Base-by-base conservation (phyloP, 2,888 invertebrate genomes). In the Pimpla rufipes region DNA sequence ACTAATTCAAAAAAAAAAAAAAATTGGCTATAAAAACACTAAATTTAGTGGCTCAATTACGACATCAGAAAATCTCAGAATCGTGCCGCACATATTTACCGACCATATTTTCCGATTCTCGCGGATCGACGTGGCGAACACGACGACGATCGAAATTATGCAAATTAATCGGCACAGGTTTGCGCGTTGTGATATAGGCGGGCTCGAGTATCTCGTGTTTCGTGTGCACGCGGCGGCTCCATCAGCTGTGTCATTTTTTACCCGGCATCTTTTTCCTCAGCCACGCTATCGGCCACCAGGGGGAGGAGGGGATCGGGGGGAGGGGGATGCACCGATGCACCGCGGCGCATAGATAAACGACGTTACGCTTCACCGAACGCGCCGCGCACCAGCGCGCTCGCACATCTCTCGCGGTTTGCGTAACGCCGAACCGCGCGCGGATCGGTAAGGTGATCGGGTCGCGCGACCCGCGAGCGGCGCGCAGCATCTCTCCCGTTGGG, bases 371-470 rank as follows among this genome's bases (percentile, higher is more conserved):
- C 40, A 77, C 21, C 77, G 81, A 81, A 71, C 77, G 35, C 81
- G 29, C 77, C 47, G 66, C 45, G 71, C 62, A 71, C 50, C 35
- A 59, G n/a, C n/a, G 77, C 81, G 73, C 78, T 84, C 64, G 78
- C 66, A 50, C 76, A n/a, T n/a, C n/a, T n/a, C n/a, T n/a, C n/a
- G n/a, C 50, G 35, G 47, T 73, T 87, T 86, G 85, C 86, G 87
- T 74, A 85, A 87, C 74, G 62, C n/a, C 77, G 74, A 78, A 67
- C 52, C 62, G 57, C 64, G n/a, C 47, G 70, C 29, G 79, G 80
- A 75, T 81, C 83, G n/a, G 81, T 83, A 83, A 86, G 84, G 84
- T 80, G 85, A 86, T 81, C 85, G 83, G 85, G 86, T 87, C 81
- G 79, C 80, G 78, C 83, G 82, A 85, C 76, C 84, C 76, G n/a